phyloP scores from a whole-genome alignment of 2,113 vertebrate genomes.

The Pterophyllum scalare region DNA sequence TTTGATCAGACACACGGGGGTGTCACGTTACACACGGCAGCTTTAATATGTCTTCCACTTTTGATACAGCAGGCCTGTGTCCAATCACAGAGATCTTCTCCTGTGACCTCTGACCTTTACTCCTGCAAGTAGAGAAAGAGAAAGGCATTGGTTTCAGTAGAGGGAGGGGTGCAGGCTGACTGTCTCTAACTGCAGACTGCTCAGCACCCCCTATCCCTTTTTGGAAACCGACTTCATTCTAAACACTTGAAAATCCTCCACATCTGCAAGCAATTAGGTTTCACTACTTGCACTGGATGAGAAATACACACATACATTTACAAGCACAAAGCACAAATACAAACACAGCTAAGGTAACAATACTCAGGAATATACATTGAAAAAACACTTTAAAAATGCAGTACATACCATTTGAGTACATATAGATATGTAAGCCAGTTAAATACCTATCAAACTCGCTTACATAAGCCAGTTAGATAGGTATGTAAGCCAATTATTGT shows the following conservation, averaged over 20 bases:
- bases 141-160: conserved; percentile 73
- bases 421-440: neutral
- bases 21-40: conserved; percentile 54
- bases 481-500: neutral
- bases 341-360: conserved; percentile 9
- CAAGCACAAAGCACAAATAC: conserved; percentile 23
- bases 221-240: conserved; percentile 77
- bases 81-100: conserved; percentile 79
- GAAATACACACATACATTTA: conserved; percentile 57
- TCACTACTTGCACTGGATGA: conserved; percentile 73
- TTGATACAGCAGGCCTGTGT: conserved; percentile 75
- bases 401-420: neutral
- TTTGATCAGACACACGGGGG: conserved; percentile 66
- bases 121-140: conserved; percentile 66
- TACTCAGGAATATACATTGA: neutral
- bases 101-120: conserved; percentile 73
- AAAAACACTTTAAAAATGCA: neutral
- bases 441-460: neutral
- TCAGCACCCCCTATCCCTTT: conserved; percentile 29
- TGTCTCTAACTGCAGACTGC: conserved; percentile 61
- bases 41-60: conserved; percentile 58
- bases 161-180: conserved; percentile 52
- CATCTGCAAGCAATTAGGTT: conserved; percentile 83
- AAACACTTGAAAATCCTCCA: conserved; percentile 81
- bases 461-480: neutral